These are phyloP conservation scores for Chelonus insularis DNA, from an alignment of 1,140 invertebrate genomes.

Conservation along the genomic window DNA sequence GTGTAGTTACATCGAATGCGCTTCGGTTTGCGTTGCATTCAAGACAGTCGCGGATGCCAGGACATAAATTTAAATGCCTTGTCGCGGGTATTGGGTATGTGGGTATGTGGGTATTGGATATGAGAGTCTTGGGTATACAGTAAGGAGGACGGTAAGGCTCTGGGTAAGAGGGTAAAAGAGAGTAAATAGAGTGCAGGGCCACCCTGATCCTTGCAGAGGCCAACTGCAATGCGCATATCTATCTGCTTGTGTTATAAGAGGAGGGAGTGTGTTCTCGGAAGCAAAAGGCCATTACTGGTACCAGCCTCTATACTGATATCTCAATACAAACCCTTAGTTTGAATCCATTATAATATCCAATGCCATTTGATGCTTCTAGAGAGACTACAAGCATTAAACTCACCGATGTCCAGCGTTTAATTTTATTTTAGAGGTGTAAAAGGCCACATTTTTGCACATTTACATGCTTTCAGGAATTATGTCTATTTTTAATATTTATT, in stretches of 20 bases:
- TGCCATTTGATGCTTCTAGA: conserved; percentile 27
- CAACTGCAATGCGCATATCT: conserved; percentile 43
- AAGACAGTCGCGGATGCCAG: conserved; percentile 23
- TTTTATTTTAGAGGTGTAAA: conserved; percentile 1
- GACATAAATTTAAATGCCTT: conserved; percentile 33
- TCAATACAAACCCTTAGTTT: conserved; percentile 59
- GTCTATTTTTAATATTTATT: no score
- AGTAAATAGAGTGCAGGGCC: conserved; percentile 6
- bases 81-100: conserved; percentile 29
- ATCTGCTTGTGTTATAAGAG: conserved; percentile 31
- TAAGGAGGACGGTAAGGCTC: conserved; percentile 18
- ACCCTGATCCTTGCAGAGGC: conserved; percentile 22
- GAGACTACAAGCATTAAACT: conserved; percentile 2
- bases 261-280: conserved; percentile 50
- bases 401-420: neutral
- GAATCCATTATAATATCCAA: conserved; percentile 59
- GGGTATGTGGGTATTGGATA: conserved; percentile 23
- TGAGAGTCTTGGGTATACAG: neutral
- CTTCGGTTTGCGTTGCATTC: conserved; percentile 12
- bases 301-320: conserved; percentile 56
- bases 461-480: neutral
- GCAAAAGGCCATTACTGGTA: conserved; percentile 55
- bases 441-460: neutral
- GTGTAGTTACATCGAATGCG: conserved; percentile 3
- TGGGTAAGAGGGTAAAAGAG: conserved; percentile 10